phyloP scores from a whole-genome alignment of 2,797 vertebrate species.

The Silurus lanzhouensis region DNA sequence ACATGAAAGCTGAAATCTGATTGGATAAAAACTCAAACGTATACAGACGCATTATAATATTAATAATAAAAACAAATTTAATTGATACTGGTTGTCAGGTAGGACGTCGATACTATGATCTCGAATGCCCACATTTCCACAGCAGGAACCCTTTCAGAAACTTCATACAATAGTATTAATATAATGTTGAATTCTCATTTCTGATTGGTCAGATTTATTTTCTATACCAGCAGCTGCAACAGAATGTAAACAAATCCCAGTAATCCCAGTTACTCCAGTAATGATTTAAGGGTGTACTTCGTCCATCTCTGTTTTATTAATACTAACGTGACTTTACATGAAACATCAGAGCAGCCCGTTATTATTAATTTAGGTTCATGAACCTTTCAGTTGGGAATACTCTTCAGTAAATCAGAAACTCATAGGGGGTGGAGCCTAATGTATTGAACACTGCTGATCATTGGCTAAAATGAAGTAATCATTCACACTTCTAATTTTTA shows the following conservation, averaged over 20 bases:
- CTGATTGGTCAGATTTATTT: constrained; percentile 2
- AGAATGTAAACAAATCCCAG: background rate
- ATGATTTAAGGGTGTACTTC: no score
- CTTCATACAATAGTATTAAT: background rate
- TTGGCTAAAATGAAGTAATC: background rate
- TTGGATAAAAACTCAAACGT: no score
- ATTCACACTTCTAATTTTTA: background rate
- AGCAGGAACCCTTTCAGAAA: background rate
- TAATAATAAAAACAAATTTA: no score
- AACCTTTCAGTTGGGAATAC: background rate
- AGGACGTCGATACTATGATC: background rate
- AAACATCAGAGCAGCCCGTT: background rate
- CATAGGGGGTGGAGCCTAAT: background rate
- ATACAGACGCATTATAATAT: no score
- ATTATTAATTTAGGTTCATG: background rate
- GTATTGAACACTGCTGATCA: background rate
- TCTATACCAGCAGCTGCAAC: background rate
- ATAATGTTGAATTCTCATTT: background rate
- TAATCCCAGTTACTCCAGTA: no score
- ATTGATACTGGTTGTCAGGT: background rate
- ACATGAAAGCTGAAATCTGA: no score
- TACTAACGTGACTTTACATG: no score
- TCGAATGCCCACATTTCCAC: background rate
- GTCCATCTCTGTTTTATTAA: no score
- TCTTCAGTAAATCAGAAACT: background rate